Conservation (phyloP, 1,140 invertebrate genomes). For the Tyrophagus putrescentiae region DNA sequence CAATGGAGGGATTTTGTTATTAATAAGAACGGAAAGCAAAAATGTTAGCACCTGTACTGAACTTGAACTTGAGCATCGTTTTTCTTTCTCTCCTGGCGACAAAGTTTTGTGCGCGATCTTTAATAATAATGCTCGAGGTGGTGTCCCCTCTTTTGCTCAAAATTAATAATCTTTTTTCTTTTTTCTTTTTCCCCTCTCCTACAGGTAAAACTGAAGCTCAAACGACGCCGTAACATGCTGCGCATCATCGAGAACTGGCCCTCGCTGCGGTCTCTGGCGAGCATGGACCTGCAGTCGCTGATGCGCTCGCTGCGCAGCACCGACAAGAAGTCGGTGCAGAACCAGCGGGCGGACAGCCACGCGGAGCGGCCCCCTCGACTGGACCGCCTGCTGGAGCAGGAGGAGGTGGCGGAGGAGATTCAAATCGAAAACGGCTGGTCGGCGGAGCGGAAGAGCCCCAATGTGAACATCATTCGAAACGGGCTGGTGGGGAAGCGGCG, state of each 20-base stretch:
- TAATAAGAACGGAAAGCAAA: no score
- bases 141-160: no score
- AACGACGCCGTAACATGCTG: slow-evolving; percentile 15
- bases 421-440: slow-evolving; percentile 90
- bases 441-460: slow-evolving; percentile 82
- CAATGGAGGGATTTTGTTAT: no score
- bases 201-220: slow-evolving; percentile 15
- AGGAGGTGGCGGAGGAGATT: slow-evolving; percentile 63
- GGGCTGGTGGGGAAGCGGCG: slow-evolving; percentile 93
- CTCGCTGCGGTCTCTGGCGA: neutral
- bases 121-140: no score
- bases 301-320: slow-evolving; percentile 1
- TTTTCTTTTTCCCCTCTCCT: neutral
- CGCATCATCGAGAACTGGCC: slow-evolving; percentile 21
- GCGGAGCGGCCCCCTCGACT: slow-evolving; percentile 52
- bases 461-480: slow-evolving; percentile 96
- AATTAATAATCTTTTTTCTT: no score
- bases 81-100: no score
- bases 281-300: slow-evolving; percentile 19
- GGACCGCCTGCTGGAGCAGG: slow-evolving; percentile 88
- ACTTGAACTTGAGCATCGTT: no score
- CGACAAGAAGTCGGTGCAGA: slow-evolving; percentile 8
- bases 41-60: no score
- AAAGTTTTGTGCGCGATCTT: no score
- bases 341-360: neutral